Percentiles rank a stretch among this genome's conserved stretches.
phyloP scores from a whole-genome alignment of 2,113 vertebrate species.

The Butorides virescens region DNA sequence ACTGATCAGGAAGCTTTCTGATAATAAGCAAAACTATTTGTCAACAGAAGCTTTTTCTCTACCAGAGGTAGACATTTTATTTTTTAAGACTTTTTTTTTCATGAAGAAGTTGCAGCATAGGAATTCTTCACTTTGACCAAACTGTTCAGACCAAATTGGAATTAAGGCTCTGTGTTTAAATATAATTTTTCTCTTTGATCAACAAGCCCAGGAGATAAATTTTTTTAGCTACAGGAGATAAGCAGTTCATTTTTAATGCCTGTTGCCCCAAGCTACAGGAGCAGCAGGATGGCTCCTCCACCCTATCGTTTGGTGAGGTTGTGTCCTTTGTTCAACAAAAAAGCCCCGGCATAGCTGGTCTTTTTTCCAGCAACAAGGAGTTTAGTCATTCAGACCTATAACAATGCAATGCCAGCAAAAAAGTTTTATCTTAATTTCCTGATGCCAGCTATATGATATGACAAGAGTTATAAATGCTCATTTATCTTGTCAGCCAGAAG shows the following conservation, averaged over 20 bases:
- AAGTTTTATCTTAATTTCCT: constrained; percentile 59
- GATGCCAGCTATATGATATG: background rate
- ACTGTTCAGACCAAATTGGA: background rate
- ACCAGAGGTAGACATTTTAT: background rate
- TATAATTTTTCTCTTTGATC: background rate
- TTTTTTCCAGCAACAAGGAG: background rate
- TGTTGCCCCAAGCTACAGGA: background rate
- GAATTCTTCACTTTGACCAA: background rate
- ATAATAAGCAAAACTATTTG: background rate
- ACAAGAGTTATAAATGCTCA: constrained; percentile 46
- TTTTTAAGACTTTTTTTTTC: background rate
- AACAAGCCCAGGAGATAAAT: background rate
- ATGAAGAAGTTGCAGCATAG: background rate
- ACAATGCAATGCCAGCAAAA: constrained; percentile 42
- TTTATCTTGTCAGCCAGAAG: constrained; percentile 38
- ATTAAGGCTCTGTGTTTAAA: background rate
- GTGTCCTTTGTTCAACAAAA: background rate
- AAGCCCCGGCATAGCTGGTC: background rate
- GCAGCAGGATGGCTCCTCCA: background rate
- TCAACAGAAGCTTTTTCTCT: background rate
- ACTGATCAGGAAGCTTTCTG: background rate
- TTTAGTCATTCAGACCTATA: background rate
- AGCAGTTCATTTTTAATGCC: background rate
- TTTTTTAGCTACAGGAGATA: background rate
- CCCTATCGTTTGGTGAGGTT: background rate